These are phyloP conservation scores for Hapalemur alaotrensis DNA, from an alignment of 2,797 vertebrate genomes.

Conservation along the genomic window DNA sequence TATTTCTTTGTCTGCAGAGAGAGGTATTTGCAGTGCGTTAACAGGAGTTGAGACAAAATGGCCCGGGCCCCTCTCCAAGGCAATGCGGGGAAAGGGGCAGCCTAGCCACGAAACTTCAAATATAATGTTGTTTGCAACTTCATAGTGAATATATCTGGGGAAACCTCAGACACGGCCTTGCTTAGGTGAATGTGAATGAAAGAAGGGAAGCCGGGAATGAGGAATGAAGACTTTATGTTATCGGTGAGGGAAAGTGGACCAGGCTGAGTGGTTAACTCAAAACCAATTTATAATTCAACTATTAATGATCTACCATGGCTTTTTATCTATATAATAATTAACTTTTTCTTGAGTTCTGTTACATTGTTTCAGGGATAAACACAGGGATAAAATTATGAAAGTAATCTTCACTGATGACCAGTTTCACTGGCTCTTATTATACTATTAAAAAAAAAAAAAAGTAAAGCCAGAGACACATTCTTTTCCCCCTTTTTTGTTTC, in stretches of 20 bases:
- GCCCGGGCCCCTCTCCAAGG: neutral
- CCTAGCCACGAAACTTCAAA: neutral
- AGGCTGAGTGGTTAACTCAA: neutral
- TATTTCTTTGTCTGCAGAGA: constrained; percentile 94
- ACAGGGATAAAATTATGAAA: neutral
- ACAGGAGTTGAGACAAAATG: neutral
- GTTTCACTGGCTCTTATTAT: neutral
- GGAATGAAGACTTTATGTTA: neutral
- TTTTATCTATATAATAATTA: neutral
- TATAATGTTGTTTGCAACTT: too few species aligned
- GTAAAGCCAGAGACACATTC: neutral
- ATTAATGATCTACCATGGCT: neutral
- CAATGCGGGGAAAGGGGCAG: neutral
- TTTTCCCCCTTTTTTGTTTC: neutral
- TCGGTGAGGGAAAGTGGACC: neutral
- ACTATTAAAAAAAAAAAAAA: neutral
- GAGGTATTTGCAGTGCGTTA: constrained; percentile 31
- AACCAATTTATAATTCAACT: neutral
- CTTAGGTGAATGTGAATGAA: neutral
- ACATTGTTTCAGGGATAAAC: neutral
- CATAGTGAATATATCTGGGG: neutral
- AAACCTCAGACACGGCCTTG: neutral
- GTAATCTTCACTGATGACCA: too few species aligned
- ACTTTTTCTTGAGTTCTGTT: neutral
- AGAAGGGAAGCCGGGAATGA: neutral